phyloP scores from a whole-genome alignment of 2,888 invertebrate species.

The Chymomyza procnemis region DNA sequence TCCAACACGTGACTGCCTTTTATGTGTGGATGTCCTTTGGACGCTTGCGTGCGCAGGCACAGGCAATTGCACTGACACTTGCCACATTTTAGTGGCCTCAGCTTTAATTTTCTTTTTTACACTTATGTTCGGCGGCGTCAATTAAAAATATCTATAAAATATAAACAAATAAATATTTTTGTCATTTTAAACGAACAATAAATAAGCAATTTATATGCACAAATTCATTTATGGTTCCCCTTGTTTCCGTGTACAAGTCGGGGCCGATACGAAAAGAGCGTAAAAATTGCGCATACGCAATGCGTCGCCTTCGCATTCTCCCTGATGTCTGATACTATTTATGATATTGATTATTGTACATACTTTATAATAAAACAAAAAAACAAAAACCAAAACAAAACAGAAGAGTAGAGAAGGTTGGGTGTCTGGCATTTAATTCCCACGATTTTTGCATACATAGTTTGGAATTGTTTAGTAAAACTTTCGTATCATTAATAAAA shows the following conservation, averaged over 20 bases:
- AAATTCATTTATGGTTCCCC: constrained; percentile 58
- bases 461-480: no score
- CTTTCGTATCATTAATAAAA: no score
- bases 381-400: no score
- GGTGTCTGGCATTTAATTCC: no score
- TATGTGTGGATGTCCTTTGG: constrained; percentile 18
- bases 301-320: constrained; percentile 2
- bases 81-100: background rate
- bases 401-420: no score
- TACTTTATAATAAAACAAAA: background rate
- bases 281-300: constrained; percentile 13
- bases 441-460: no score
- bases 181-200: constrained; percentile 31
- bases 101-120: constrained; percentile 11
- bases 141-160: constrained; percentile 22
- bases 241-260: background rate
- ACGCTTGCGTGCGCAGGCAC: background rate
- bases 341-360: constrained; percentile 31
- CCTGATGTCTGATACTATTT: constrained; percentile 38
- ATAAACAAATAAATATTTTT: background rate
- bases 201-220: constrained; percentile 69
- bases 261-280: constrained; percentile 20
- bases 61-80: background rate
- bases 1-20: constrained; percentile 51
- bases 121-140: constrained; percentile 5